A percentile compares a stretch with the other conserved stretches of the same genome.
These are phyloP conservation scores for Dissostichus mawsoni DNA, from an alignment of 2,113 vertebrate species.

Conservation along the genomic window DNA sequence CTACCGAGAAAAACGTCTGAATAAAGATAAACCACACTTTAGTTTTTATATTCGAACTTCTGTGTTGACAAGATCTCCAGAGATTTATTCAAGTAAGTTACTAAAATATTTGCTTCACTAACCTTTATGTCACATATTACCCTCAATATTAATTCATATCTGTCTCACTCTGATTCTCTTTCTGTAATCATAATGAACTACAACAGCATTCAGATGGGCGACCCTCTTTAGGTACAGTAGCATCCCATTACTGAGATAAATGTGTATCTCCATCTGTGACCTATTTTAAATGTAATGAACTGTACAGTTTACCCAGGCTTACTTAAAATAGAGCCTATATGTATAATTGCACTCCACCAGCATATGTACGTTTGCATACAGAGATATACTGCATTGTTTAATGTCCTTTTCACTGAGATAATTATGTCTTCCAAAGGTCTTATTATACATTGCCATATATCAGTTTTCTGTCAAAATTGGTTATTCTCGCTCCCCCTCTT, in stretches of 20 bases:
- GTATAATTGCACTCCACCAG: background rate
- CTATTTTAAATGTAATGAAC: constrained; percentile 25
- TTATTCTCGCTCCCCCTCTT: background rate
- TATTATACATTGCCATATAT: background rate
- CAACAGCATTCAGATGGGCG: background rate
- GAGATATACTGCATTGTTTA: background rate
- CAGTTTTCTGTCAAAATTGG: constrained; percentile 5
- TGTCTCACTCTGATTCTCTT: background rate
- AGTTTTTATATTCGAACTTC: background rate
- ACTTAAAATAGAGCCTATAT: background rate
- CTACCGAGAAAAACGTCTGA: background rate
- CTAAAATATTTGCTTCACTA: background rate
- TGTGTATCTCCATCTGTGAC: constrained; percentile 29
- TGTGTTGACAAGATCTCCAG: background rate
- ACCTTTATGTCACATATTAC: background rate
- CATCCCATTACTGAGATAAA: constrained; percentile 33
- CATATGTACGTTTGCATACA: background rate
- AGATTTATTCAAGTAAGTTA: background rate
- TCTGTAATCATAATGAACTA: background rate
- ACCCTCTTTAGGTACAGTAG: constrained; percentile 3
- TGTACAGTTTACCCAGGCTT: background rate
- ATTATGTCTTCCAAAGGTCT: background rate
- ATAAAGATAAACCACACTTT: background rate
- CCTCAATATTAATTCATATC: background rate
- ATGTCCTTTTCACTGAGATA: background rate